phyloP scores from a whole-genome alignment of 2,113 vertebrate species.

The Condylura cristata region DNA sequence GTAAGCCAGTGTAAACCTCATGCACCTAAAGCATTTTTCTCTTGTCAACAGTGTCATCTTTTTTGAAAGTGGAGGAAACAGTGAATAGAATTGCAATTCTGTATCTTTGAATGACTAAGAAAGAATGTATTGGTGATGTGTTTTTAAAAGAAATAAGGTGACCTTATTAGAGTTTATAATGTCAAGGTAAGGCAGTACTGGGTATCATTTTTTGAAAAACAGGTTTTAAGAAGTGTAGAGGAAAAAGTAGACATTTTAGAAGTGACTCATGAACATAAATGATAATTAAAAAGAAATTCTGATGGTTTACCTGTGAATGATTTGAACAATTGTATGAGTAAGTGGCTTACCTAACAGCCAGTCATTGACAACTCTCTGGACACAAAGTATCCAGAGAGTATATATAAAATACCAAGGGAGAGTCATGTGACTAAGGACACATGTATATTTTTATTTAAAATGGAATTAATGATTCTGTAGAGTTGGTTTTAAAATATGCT shows the following conservation, averaged over 20 bases:
- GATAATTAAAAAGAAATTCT: constrained; percentile 7
- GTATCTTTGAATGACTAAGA: not conserved
- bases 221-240: not conserved
- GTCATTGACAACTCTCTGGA: not conserved
- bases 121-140: not conserved
- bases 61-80: not conserved
- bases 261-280: not conserved
- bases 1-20: not conserved
- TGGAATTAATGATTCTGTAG: not conserved
- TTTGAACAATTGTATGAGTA: not conserved
- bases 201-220: not conserved
- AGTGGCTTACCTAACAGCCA: not conserved
- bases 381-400: not conserved
- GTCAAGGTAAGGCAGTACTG: not conserved
- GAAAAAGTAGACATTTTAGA: not conserved
- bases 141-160: not conserved
- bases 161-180: not conserved
- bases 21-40: not conserved
- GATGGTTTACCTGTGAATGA: constrained; percentile 10
- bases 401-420: not conserved
- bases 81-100: not conserved
- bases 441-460: not conserved
- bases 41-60: not conserved
- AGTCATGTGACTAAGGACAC: not conserved
- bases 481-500: constrained; percentile 6